A percentile compares a stretch with the other conserved stretches of the same genome.
Conservation (phyloP, 2,797 vertebrate species). For the Limnodromus scolopaceus region DNA sequence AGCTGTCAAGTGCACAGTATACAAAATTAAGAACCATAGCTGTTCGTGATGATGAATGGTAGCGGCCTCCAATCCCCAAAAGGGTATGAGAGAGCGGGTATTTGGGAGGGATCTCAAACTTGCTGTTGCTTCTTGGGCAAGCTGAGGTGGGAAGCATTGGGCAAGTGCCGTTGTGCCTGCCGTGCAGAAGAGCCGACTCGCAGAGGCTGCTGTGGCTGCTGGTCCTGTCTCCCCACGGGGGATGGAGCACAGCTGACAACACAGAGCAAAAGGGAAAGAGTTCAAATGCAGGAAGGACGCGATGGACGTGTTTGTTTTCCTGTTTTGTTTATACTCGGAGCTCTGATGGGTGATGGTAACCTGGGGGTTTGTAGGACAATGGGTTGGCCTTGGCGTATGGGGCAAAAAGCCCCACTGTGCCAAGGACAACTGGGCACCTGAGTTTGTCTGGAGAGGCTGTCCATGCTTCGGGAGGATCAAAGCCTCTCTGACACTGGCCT, state of each 20-base stretch:
- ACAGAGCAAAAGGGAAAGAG: conserved; percentile 13
- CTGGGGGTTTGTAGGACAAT: not conserved
- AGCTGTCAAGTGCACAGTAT: not conserved
- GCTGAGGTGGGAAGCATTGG: not conserved
- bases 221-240: not conserved
- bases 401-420: not conserved
- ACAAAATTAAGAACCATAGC: not conserved
- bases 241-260: conserved; percentile 37
- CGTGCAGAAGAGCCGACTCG: fast-evolving
- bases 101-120: not conserved
- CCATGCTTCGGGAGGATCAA: not conserved
- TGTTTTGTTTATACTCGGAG: not conserved
- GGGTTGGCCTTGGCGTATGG: not conserved
- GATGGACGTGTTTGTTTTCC: not conserved
- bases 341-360: not conserved
- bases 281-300: not conserved
- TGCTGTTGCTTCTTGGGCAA: not conserved
- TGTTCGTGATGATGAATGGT: not conserved
- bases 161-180: fast-evolving
- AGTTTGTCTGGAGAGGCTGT: fast-evolving
- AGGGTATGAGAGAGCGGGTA: fast-evolving
- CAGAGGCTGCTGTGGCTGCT: not conserved
- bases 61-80: too few species aligned
- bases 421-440: not conserved
- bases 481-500: not conserved